phyloP scores from a whole-genome alignment of 2,797 vertebrate species.

The Sternotherus odoratus region DNA sequence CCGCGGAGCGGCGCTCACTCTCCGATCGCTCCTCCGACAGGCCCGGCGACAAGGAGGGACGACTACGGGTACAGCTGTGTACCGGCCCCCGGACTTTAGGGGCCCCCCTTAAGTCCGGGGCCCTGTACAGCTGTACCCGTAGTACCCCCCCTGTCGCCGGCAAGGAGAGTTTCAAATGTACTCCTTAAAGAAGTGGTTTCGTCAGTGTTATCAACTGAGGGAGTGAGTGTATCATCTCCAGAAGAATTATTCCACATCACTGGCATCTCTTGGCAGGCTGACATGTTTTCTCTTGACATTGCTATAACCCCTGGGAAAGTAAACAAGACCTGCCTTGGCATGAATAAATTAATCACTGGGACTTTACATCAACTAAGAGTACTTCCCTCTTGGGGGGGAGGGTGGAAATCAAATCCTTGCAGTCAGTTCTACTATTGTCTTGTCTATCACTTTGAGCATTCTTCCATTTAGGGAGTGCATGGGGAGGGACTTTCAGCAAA shows the following conservation, averaged over 20 bases:
- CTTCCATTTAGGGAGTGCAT: neutral
- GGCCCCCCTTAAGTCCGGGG: no score
- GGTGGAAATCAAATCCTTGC: neutral
- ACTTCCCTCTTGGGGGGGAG: neutral
- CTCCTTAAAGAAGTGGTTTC: neutral
- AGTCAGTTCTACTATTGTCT: neutral
- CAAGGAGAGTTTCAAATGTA: neutral
- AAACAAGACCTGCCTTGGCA: neutral
- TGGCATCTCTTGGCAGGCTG: conserved; percentile 59
- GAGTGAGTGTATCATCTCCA: conserved; percentile 4
- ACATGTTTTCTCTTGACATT: conserved; percentile 58
- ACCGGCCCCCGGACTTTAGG: no score
- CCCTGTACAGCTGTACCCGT: no score
- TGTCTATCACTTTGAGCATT: neutral
- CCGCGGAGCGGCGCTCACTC: no score
- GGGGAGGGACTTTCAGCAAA: neutral
- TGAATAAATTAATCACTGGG: conserved; percentile 49
- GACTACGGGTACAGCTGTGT: no score
- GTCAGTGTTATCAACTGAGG: neutral
- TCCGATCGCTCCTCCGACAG: no score
- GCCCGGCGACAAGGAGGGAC: no score
- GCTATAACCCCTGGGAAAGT: conserved; percentile 46
- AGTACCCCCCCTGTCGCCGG: no score
- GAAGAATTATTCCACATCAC: conserved; percentile 41
- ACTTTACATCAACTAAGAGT: neutral